phyloP scores from a whole-genome alignment of 2,888 invertebrate species.

The Agrotis puta region DNA sequence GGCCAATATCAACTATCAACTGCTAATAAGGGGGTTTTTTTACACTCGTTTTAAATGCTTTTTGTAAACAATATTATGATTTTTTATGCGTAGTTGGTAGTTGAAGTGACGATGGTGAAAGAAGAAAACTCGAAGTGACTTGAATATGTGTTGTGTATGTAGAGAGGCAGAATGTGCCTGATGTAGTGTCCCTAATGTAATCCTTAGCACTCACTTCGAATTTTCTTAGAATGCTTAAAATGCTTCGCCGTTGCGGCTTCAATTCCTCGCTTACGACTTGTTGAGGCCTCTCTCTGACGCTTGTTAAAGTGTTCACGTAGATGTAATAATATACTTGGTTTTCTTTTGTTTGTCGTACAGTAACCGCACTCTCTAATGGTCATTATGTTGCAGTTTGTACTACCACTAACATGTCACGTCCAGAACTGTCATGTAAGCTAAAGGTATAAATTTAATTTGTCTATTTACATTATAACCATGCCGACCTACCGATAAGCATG shows the following conservation, averaged over 20 bases:
- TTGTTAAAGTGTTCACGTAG: slow-evolving; percentile 90
- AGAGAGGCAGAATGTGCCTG: not conserved
- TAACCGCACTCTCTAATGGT: slow-evolving; percentile 91
- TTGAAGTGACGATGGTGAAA: slow-evolving; percentile 87
- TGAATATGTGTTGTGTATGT: slow-evolving; percentile 21
- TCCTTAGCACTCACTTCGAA: slow-evolving; percentile 76
- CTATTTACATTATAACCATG: slow-evolving; percentile 88
- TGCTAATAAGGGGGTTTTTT: slow-evolving; percentile 85
- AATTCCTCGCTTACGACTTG: slow-evolving; percentile 88
- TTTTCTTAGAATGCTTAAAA: slow-evolving; percentile 85
- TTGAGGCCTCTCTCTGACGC: slow-evolving; percentile 89
- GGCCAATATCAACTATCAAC: slow-evolving; percentile 88
- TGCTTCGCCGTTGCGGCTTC: slow-evolving; percentile 89
- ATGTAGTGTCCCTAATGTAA: slow-evolving; percentile 32
- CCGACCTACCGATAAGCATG: slow-evolving; percentile 86
- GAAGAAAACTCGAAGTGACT: slow-evolving; percentile 83
- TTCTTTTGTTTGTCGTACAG: slow-evolving; percentile 91
- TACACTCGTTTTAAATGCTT: slow-evolving; percentile 79
- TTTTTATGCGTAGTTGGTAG: slow-evolving; percentile 87
- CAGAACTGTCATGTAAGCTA: slow-evolving; percentile 91
- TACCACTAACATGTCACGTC: slow-evolving; percentile 91
- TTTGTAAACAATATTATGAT: slow-evolving; percentile 73
- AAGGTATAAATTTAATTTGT: slow-evolving; percentile 90
- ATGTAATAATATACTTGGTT: slow-evolving; percentile 88
- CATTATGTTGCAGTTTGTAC: slow-evolving; percentile 91